Evolutionary conservation across 2,888 invertebrate genomes (phyloP), one percentile per base, ranked within the genome.

Genomic region (Endomychus coccineus): DNA sequence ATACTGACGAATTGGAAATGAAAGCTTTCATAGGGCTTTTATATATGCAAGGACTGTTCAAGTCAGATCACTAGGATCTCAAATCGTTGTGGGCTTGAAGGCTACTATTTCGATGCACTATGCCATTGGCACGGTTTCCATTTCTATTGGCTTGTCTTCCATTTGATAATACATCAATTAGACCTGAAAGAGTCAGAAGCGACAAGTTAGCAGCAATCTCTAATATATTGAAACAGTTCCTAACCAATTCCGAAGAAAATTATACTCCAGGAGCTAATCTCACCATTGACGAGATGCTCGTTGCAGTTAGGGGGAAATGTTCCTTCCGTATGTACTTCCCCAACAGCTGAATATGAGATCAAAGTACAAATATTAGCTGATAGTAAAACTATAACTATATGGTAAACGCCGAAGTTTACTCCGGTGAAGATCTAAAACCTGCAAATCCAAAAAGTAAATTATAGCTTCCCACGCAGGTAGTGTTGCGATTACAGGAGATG

Each of bases 261-360:
- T 43, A 43, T 27, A 32, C 31, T n/a, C 39, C 39, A 14, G 36
- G 40, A 30, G 22, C 27, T 25, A 38, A 34, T 27, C 17, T 42
- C 23, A 46, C 45, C 13, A 30, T 46, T 16, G 45, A 46, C 33
- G 46, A 43, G 33, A 45, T 46, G 44, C 36, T 46, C 14, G 34
- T 46, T 13, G 37, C 41, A 21, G 42, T 47, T 36, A 27, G 46
- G 27, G 43, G 36, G 14, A 32, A 36, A 27, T 47, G 46, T 35
- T 31, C 35, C 11, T 48, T 48, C 25, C 22, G 38, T 24, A 45
- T 48, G 43, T 48, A 45, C 28, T 43, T 48, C 19, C 43, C 45
- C 7, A 46, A 40, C 24, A 48, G 44, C 43, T 6, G 43, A 42
- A 27, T 46, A 32, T 13, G 32, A 22, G 7, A 13, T 32, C 6